Percentiles rank a stretch among this genome's conserved stretches.
phyloP scores from a whole-genome alignment of 2,797 vertebrate species.

The Manis pentadactyla region DNA sequence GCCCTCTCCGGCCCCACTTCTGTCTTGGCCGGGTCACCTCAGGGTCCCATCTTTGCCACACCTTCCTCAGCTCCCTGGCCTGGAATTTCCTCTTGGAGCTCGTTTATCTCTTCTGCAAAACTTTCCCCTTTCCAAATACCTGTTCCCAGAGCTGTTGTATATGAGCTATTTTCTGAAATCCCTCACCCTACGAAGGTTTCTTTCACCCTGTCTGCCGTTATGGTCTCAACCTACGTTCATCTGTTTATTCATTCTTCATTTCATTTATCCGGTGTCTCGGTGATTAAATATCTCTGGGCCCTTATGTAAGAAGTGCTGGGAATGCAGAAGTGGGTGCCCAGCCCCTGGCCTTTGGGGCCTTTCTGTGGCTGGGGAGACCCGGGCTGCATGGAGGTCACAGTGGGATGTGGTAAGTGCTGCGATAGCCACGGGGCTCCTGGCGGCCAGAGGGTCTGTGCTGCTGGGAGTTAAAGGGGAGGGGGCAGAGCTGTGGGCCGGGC shows the following conservation, averaged over 20 bases:
- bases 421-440: neutral
- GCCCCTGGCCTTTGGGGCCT: accelerated
- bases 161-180: neutral
- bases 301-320: too few relatives aligned
- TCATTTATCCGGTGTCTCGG: neutral
- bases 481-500: too few relatives aligned
- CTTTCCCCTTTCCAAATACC: neutral
- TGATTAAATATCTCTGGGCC: neutral
- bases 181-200: neutral
- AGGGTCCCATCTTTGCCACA: accelerated
- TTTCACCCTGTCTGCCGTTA: neutral
- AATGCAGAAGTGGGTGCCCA: accelerated
- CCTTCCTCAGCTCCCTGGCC: accelerated
- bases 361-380: neutral
- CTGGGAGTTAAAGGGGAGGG: neutral
- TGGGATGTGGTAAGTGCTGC: neutral
- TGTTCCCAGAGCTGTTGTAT: neutral
- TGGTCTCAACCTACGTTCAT: neutral
- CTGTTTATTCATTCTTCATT: neutral
- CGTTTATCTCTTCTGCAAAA: neutral
- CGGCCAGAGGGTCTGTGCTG: too few relatives aligned
- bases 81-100: accelerated
- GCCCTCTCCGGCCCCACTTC: too few relatives aligned
- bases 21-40: too few relatives aligned
- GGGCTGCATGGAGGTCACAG: accelerated